Conservation (phyloP, 2,113 vertebrate genomes). For the Oncorhynchus tshawytscha region DNA sequence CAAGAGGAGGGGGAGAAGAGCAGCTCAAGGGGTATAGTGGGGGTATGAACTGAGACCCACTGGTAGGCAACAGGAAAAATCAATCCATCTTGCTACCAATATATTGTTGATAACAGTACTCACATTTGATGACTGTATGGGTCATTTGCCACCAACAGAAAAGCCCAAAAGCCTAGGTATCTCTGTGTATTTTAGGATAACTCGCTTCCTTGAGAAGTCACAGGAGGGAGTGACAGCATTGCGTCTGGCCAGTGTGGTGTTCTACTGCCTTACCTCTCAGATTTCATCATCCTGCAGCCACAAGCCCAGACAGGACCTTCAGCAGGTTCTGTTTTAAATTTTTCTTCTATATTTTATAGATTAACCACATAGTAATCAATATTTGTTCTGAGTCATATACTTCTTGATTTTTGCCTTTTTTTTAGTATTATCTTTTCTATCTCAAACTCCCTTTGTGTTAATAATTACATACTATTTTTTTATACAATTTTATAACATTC, state of each 20-base stretch:
- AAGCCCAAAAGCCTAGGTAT: not conserved
- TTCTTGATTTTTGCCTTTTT: not conserved
- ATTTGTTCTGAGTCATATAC: not conserved
- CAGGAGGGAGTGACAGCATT: conserved; percentile 63
- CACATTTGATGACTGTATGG: not conserved
- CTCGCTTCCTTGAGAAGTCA: conserved; percentile 76
- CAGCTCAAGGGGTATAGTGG: conserved; percentile 77
- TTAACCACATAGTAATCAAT: not conserved
- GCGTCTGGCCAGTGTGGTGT: conserved; percentile 79
- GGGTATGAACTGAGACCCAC: conserved; percentile 76
- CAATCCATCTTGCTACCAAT: no score
- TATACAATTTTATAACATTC: not conserved
- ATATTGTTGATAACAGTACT: no score
- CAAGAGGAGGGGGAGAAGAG: conserved; percentile 76
- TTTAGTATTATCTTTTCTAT: no score
- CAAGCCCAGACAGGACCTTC: conserved; percentile 61
- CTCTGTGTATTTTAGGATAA: conserved; percentile 61
- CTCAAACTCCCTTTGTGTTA: not conserved
- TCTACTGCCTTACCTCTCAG: conserved; percentile 74
- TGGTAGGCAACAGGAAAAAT: conserved; percentile 51
- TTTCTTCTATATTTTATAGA: no score
- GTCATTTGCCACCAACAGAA: not conserved
- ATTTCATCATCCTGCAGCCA: conserved; percentile 65
- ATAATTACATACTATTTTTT: not conserved
- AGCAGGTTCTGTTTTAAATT: conserved; percentile 60